These are phyloP conservation scores for Olivierus martensii DNA, from an alignment of 1,140 invertebrate genomes.

Conservation along the genomic window DNA sequence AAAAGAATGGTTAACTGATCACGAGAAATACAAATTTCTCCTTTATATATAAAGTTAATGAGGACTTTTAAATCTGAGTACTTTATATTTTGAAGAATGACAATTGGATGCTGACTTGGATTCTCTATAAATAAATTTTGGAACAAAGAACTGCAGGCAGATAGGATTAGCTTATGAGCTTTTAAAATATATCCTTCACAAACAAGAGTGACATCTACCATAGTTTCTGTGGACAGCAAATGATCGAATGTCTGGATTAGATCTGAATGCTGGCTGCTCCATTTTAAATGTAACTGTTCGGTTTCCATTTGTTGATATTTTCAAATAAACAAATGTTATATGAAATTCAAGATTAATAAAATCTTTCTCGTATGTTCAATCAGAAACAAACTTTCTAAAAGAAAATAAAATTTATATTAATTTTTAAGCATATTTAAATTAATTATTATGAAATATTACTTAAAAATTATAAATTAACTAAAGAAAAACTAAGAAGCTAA, in stretches of 20 bases:
- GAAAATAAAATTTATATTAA: too few relatives aligned
- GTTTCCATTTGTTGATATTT: too few relatives aligned
- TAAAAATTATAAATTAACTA: too few relatives aligned
- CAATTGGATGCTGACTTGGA: conserved; percentile 74
- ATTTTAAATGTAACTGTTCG: conserved; percentile 83
- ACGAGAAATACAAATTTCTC: conserved; percentile 83
- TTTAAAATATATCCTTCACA: conserved; percentile 80
- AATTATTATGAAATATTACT: too few relatives aligned
- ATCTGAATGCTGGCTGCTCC: conserved; percentile 87
- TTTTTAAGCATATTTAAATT: too few relatives aligned
- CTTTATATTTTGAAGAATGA: conserved; percentile 81
- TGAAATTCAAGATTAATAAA: too few relatives aligned
- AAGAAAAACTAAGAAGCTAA: too few relatives aligned
- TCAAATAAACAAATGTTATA: too few relatives aligned
- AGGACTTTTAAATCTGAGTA: conserved; percentile 78
- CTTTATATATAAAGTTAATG: conserved; percentile 88
- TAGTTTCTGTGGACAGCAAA: conserved; percentile 69
- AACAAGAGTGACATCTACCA: conserved; percentile 83
- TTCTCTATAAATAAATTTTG: conserved; percentile 79
- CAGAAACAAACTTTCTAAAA: too few relatives aligned
- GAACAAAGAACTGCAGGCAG: conserved; percentile 89
- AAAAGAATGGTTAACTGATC: conserved; percentile 74
- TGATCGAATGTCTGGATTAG: conserved; percentile 81
- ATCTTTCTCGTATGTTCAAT: too few relatives aligned
- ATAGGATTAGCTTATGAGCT: conserved; percentile 85